phyloP scores from a whole-genome alignment of 35 echinoderm and acorn worm species.

The Heliocidaris erythrogramma region DNA sequence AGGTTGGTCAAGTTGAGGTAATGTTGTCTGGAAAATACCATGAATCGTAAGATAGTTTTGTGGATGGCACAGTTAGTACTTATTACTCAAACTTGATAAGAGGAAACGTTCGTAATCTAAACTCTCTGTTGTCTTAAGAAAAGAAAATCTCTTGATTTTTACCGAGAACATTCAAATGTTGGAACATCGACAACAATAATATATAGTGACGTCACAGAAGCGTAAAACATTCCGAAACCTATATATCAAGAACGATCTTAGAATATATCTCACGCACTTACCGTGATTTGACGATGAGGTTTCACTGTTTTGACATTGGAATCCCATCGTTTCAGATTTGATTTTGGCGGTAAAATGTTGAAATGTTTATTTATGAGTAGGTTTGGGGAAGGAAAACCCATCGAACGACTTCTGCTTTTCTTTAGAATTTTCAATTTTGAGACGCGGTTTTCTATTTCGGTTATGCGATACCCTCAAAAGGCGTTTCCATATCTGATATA shows the following conservation, averaged over 20 bases:
- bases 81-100: too few species aligned
- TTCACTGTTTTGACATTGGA: neutral
- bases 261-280: neutral
- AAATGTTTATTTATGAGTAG: slow-evolving; percentile 5
- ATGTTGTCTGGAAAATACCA: too few species aligned
- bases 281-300: neutral
- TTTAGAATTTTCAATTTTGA: neutral
- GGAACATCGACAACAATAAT: neutral
- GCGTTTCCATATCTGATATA: neutral
- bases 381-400: neutral
- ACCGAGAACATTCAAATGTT: too few species aligned
- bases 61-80: too few species aligned
- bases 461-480: neutral
- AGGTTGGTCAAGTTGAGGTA: too few species aligned
- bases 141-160: too few species aligned
- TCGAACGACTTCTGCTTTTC: neutral
- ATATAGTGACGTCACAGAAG: neutral
- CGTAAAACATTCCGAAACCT: neutral
- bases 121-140: too few species aligned
- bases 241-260: neutral
- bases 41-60: too few species aligned
- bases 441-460: neutral
- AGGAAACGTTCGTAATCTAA: too few species aligned
- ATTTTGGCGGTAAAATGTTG: neutral
- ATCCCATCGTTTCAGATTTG: neutral